Evolutionary conservation across 2,888 invertebrate species (phyloP), one percentile per base, ranked within the genome.

Genomic region (Aleiodes testaceus): DNA sequence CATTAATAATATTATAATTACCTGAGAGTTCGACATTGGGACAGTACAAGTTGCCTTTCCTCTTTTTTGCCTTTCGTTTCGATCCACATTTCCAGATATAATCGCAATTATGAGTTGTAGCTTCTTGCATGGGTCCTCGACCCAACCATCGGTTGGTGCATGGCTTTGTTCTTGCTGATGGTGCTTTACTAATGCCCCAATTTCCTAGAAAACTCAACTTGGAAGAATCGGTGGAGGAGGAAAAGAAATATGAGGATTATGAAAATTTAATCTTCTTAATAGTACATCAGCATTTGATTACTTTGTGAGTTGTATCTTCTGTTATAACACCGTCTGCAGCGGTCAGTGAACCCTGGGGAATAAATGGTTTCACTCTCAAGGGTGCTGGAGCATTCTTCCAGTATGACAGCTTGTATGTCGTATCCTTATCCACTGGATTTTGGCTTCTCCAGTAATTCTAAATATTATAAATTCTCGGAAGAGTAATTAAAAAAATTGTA

Each of bases 91-190:
- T 87, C 87, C 87, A 87, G 1, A 79, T 92, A 81, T 89, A 94
- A 88, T 94, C 93, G 82, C 93, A 93, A 49, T 93, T 92, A 77
- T 93, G 91, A 0, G 93, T 94, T 1, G 94, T 94, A 73, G 92
- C 87, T 75, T 91, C 91, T 86, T 93, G 92, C 89, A 94, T 92
- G n/a, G 93, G 93, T 18, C 90, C 90, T 75, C 90, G 91, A 67
- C 84, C 85, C 2, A 85, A 73, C 78, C 80, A 79, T 63, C 82
- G 78, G 64, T 81, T 79, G 3, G 70, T 45, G 52, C 81, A 82
- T 14, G 86, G 84, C 9, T 70, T 72, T 7, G 83, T 82, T 12
- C 76, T 36, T 11, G 7, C 73, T 12, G 70, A 44, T 49, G 82
- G 82, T 3, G 80, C 81, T 20, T 12, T 45, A 18, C 14, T 78